Evolutionary conservation across 37 sponge, comb jelly and placozoan genomes (phyloP).

Genomic region (Crambe crambe): DNA sequence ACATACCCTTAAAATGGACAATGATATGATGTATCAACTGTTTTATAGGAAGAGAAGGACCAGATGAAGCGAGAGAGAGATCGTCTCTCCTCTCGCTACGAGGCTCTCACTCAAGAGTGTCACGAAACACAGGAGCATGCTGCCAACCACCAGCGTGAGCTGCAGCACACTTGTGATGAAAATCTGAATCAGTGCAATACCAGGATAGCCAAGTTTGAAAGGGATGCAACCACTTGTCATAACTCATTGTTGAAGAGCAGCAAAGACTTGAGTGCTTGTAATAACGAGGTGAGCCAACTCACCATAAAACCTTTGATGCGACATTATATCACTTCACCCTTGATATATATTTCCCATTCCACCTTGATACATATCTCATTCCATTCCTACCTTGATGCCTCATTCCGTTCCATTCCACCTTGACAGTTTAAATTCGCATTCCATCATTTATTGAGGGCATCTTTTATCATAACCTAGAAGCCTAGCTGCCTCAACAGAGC

Average conservation of each 20-base stretch:
- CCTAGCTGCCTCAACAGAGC: too few species aligned
- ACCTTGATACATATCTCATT: too few species aligned
- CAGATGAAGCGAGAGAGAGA: neutral
- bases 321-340: too few species aligned
- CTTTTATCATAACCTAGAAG: too few species aligned
- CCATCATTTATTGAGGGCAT: too few species aligned
- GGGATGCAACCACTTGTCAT: neutral
- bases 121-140: neutral
- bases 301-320: too few species aligned
- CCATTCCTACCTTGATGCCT: too few species aligned
- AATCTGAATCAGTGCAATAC: neutral
- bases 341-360: too few species aligned
- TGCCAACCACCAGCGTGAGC: neutral
- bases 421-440: too few species aligned
- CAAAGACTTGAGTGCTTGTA: neutral
- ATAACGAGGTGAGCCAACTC: neutral
- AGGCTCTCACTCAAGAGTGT: neutral
- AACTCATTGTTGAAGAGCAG: neutral
- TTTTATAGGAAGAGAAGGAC: conserved; percentile 4
- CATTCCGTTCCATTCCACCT: too few species aligned
- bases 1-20: neutral
- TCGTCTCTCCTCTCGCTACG: neutral
- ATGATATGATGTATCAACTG: neutral
- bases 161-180: neutral
- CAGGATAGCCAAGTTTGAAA: neutral